These are phyloP conservation scores for Deilephila porcellus DNA, from an alignment of 2,888 invertebrate genomes.

Conservation along the genomic window DNA sequence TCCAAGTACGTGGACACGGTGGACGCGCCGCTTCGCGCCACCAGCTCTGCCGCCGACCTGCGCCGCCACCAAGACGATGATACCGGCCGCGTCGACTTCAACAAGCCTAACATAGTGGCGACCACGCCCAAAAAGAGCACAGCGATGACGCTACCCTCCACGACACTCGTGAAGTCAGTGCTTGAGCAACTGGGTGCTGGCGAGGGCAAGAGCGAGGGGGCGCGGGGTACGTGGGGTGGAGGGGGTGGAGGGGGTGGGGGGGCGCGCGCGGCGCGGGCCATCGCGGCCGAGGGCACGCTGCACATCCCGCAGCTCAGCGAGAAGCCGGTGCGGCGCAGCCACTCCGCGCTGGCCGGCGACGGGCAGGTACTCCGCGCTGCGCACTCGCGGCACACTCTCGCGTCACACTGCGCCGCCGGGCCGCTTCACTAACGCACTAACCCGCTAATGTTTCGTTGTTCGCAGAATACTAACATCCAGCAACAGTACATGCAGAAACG, in stretches of 20 bases:
- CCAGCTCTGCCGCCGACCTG: slow-evolving; percentile 71
- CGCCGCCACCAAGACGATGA: slow-evolving; percentile 37
- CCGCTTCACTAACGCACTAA: slow-evolving; percentile 62
- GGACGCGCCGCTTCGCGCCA: slow-evolving; percentile 69
- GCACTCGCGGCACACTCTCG: slow-evolving; percentile 43
- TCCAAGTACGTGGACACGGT: slow-evolving; percentile 64
- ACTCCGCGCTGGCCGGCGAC: slow-evolving; percentile 75
- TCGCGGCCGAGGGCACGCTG: slow-evolving; percentile 77
- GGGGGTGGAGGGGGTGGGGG: slow-evolving; percentile 67
- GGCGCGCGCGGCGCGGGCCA: slow-evolving; percentile 62
- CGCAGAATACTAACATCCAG: slow-evolving; percentile 86
- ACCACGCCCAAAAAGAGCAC: slow-evolving; percentile 73
- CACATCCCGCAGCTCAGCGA: slow-evolving; percentile 82
- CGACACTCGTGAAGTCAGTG: slow-evolving; percentile 76
- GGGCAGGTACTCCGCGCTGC: slow-evolving; percentile 77
- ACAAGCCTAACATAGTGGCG: slow-evolving; percentile 77
- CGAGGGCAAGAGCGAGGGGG: slow-evolving; percentile 53
- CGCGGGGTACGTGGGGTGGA: slow-evolving; percentile 56
- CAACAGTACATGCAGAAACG: slow-evolving; percentile 85
- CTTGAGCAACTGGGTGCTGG: slow-evolving; percentile 62
- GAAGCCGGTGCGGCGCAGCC: slow-evolving; percentile 80
- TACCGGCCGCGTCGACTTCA: slow-evolving; percentile 39
- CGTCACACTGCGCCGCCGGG: neutral
- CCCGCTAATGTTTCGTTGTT: slow-evolving; percentile 67
- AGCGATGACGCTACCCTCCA: slow-evolving; percentile 71